Percentiles rank a stretch among this genome's conserved stretches.
These are phyloP conservation scores for Microctonus aethiopoides DNA, from an alignment of 2,888 invertebrate species.

Conservation along the genomic window DNA sequence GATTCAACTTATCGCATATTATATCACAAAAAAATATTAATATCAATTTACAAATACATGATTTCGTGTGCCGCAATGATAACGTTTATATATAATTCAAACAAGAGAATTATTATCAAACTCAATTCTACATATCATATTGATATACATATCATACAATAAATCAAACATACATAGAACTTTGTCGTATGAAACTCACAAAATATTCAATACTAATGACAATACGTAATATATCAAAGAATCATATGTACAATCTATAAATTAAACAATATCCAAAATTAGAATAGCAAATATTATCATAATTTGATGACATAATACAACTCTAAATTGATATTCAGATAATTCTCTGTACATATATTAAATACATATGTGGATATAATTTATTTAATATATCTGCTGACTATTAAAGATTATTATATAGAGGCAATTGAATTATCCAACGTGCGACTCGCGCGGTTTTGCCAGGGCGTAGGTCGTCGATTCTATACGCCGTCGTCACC, in stretches of 20 bases:
- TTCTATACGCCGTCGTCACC: slow-evolving; percentile 4
- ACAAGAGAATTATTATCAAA: background rate
- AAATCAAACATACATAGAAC: too few relatives aligned
- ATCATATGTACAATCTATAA: too few relatives aligned
- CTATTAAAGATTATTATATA: background rate
- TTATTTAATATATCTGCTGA: too few relatives aligned
- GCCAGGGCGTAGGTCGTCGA: slow-evolving; percentile 13
- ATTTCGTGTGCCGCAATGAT: too few relatives aligned
- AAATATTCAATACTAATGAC: background rate
- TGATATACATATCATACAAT: too few relatives aligned
- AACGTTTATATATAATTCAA: too few relatives aligned
- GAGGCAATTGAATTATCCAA: background rate
- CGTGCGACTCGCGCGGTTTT: background rate
- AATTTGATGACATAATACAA: too few relatives aligned
- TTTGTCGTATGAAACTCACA: background rate
- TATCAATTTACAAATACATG: background rate
- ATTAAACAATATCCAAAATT: too few relatives aligned
- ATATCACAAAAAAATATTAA: too few relatives aligned
- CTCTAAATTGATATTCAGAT: background rate
- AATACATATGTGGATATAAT: background rate
- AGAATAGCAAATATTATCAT: too few relatives aligned
- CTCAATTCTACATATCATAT: too few relatives aligned
- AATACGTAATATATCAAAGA: too few relatives aligned
- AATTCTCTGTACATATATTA: background rate
- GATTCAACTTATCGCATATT: background rate